Percentiles rank a stretch among this genome's conserved stretches.
These are phyloP conservation scores for Chrysoperla carnea DNA, from an alignment of 1,140 invertebrate species.

Conservation along the genomic window DNA sequence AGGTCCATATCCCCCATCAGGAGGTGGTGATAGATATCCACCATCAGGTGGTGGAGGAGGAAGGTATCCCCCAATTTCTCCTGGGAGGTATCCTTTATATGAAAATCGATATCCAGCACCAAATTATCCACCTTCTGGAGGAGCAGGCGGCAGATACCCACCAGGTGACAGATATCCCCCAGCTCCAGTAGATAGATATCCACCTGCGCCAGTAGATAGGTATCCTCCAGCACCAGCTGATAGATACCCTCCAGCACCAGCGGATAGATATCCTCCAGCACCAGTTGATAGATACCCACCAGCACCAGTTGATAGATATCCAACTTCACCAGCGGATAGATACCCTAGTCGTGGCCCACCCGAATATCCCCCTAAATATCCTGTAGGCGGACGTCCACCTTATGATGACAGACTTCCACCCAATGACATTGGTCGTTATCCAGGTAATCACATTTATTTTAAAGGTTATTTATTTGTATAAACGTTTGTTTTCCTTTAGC, in stretches of 20 bases:
- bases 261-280: slow-evolving; percentile 12
- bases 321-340: slow-evolving; percentile 5
- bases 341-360: slow-evolving; percentile 14
- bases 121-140: too few species aligned
- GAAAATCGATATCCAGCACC: slow-evolving; percentile 20
- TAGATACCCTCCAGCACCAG: slow-evolving; percentile 9
- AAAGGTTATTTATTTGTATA: too few species aligned
- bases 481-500: too few species aligned
- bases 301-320: slow-evolving; percentile 1
- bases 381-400: slow-evolving; percentile 1
- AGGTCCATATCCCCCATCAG: slow-evolving; percentile 15
- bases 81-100: slow-evolving; percentile 16
- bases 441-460: slow-evolving; percentile 1
- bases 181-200: neutral
- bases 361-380: slow-evolving; percentile 2
- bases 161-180: slow-evolving; percentile 20
- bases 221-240: slow-evolving; percentile 4
- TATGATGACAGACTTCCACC: slow-evolving; percentile 9
- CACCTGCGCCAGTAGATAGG: slow-evolving; percentile 1
- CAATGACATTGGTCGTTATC: slow-evolving; percentile 16
- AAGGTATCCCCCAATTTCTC: slow-evolving; percentile 4
- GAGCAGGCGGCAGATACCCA: slow-evolving; percentile 11
- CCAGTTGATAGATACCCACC: slow-evolving; percentile 6
- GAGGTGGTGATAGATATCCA: slow-evolving; percentile 24
- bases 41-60: slow-evolving; percentile 5